Base-by-base conservation (phyloP, 2,888 invertebrate genomes). In the Anticlea derivata region DNA sequence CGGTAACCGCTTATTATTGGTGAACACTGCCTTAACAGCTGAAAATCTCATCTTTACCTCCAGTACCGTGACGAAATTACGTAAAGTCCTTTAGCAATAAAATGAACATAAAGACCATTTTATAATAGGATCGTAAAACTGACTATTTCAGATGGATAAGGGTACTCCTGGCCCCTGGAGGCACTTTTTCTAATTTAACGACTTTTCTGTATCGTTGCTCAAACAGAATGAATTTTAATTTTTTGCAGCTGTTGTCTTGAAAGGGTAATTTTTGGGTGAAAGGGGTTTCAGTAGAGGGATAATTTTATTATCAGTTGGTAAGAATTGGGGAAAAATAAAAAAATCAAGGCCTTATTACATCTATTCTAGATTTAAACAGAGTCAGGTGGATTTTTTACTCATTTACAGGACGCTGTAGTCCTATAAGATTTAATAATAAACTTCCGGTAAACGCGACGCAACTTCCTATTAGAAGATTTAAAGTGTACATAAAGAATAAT, bases 1-100 rank as follows among this genome's bases (percentile, higher is more conserved):
- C 4, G 17, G 17, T 3, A 17, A 17, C 2, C 17, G 17, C 17
- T 17, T 17, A 17, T 17, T 17, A 17, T 17, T 17, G 17, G 31
- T 41, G 31, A 30, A 24, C 31, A 31, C 26, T 74, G 84, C 83
- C 78, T 86, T 87, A 83, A 87, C 83, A 75, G 80, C 75, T 75
- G 68, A 73, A 75, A 83, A 86, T 84, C 86, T 83, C 87, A 85
- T 89, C 83, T 74, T 75, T 72, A 75, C 69, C 77, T 79, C 63
- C 75, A 68, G 67, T 72, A 51, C 80, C 86, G 82, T 86, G 83
- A 84, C 83, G 87, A 82, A 88, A 88, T 89, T 88, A 88, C 88
- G 79, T 86, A 84, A 62, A 88, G 89, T 86, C 87, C 82, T 86
- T 83, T 79, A 75, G 85, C 86, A 88, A 88, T 90, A 88, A 90